phyloP scores from a whole-genome alignment of 2,113 vertebrate genomes.

The Kryptolebias marmoratus region DNA sequence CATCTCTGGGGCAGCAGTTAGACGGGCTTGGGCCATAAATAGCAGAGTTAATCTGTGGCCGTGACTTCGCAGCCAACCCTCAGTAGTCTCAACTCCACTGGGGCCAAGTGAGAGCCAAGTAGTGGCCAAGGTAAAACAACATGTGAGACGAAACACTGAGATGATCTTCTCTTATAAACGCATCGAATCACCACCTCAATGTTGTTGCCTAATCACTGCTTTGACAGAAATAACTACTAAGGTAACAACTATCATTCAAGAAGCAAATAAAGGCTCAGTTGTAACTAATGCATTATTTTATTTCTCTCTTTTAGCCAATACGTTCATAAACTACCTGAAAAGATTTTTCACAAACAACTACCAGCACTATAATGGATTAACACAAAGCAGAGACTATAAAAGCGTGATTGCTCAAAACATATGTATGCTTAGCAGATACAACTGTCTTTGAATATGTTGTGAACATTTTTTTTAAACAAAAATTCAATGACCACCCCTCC shows the following conservation, averaged over 20 bases:
- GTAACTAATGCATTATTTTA: slow-evolving; percentile 22
- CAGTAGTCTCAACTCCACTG: slow-evolving; percentile 56
- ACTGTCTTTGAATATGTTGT: slow-evolving; percentile 10
- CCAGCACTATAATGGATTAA: no score
- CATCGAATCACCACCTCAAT: slow-evolving; percentile 15
- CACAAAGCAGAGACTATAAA: background rate
- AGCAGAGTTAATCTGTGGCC: slow-evolving; percentile 82
- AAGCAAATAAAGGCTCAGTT: slow-evolving; percentile 12
- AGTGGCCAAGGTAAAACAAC: slow-evolving; percentile 75
- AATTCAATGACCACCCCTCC: no score
- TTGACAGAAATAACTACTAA: slow-evolving; percentile 26
- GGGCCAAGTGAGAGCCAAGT: slow-evolving; percentile 59
- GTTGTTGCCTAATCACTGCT: slow-evolving; percentile 27
- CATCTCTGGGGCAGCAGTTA: slow-evolving; percentile 82
- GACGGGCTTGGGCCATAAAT: slow-evolving; percentile 78
- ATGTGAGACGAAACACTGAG: slow-evolving; percentile 50
- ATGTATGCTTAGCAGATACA: slow-evolving; percentile 16
- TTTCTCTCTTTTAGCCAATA: slow-evolving; percentile 27
- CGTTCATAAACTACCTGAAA: slow-evolving; percentile 47
- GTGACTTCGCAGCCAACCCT: slow-evolving; percentile 73
- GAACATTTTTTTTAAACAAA: slow-evolving; percentile 15
- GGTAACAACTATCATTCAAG: slow-evolving; percentile 49
- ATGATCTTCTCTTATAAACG: slow-evolving; percentile 46
- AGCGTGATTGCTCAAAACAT: background rate
- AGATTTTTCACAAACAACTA: background rate